phyloP scores from a whole-genome alignment of 2,113 vertebrate genomes.

The Isurus oxyrinchus region DNA sequence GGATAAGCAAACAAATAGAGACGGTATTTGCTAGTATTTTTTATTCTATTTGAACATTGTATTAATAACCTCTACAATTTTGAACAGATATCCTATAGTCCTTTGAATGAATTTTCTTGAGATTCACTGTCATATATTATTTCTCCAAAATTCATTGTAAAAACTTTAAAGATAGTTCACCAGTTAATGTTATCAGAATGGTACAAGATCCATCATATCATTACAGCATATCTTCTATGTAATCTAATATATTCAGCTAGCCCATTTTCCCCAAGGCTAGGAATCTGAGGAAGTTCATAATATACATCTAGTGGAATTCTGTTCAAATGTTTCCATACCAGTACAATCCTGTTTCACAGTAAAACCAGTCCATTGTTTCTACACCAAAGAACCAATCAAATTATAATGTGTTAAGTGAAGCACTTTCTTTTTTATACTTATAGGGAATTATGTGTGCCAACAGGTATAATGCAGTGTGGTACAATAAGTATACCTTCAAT shows the following conservation, averaged over 20 bases:
- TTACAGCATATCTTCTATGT: not conserved
- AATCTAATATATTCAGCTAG: not conserved
- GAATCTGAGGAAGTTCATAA: not conserved
- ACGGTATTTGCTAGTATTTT: not conserved
- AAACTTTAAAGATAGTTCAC: not conserved
- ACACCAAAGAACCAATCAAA: not conserved
- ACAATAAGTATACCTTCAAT: not conserved
- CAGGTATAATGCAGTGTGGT: not conserved
- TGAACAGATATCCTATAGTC: not conserved
- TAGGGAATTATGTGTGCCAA: not conserved
- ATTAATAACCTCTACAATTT: not conserved
- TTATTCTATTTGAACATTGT: not conserved
- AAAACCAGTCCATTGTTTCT: not conserved
- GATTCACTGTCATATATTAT: not conserved
- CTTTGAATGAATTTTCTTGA: not conserved
- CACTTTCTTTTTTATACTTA: not conserved
- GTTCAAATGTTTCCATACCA: not conserved
- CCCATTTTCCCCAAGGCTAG: not conserved
- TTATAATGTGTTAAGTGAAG: not conserved
- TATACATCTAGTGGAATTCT: not conserved
- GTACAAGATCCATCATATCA: not conserved
- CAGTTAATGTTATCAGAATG: not conserved
- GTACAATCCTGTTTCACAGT: not conserved
- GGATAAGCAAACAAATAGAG: not conserved
- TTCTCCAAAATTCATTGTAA: not conserved